Evolutionary conservation across 2,113 vertebrate species (phyloP), one percentile per base, ranked within the genome.

Genomic region (Petrocephalus zakoni): DNA sequence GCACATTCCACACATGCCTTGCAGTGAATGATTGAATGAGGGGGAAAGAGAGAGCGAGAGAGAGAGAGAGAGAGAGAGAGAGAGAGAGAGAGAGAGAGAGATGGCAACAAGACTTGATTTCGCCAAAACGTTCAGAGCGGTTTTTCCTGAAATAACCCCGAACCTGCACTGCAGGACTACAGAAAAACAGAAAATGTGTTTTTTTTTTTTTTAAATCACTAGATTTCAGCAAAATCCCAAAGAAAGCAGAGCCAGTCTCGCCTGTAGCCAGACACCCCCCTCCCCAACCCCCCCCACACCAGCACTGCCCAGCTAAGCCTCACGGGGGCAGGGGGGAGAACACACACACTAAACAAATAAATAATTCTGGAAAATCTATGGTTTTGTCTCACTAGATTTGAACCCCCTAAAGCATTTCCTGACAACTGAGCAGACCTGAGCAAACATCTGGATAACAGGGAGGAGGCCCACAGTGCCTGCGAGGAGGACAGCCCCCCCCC

Each of bases 401-500:
- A 90, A 92, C 82, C 89, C 72, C 78, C 85, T 81, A 85, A 89
- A 92, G 75, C 88, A 90, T 92, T 93, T 91, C 89, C 91, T 92
- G 91, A 91, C 90, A 91, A 91, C 86, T 29, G 64, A 58, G 89
- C 88, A 88, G 87, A 92, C 90, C 49, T 10, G 19, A 87, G 87
- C 84, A 88, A 89, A 85, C 92, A 91, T 90, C 85, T 78, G 89
- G 37, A 25, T 64, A 55, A 82, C 58, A 25, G 52, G 49, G 64
- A 78, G 68, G 5, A 25, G 58, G 22, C n/a, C 61, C n/a, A 22
- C 10, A 64, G n/a, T 11, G 9, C n/a, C 61, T 64, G 61, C 4
- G 61, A n/a, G 81, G 42, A 89, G 83, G 37, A 56, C 13, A 34
- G 11, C 25, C 15, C 29, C 83, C 47, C 9, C 7, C 2, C 37